Conservation (phyloP, 2,888 invertebrate genomes). For the Temnothorax unifasciatus region DNA sequence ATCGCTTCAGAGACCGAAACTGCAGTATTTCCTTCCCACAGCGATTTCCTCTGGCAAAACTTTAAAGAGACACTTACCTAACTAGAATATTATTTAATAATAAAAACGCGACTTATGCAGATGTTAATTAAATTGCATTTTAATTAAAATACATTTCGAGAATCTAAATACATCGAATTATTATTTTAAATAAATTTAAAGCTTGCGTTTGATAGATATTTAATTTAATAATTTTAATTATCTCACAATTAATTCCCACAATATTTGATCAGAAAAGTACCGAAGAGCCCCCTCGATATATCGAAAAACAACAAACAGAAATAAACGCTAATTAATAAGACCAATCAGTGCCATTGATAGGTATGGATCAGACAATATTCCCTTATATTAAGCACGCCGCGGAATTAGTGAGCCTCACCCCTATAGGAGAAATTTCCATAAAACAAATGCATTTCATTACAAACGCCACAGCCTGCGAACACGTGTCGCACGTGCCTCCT, state of each 20-base stretch:
- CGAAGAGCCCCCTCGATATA: not conserved
- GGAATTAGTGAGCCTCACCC: constrained; percentile 19
- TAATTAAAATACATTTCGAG: constrained; percentile 6
- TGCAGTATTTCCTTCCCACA: not conserved
- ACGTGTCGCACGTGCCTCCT: constrained; percentile 30
- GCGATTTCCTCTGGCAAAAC: not conserved
- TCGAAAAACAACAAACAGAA: constrained; percentile 17
- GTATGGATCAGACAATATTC: constrained; percentile 42
- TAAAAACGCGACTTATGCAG: not conserved
- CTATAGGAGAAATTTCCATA: constrained; percentile 25
- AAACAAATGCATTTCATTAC: constrained; percentile 8
- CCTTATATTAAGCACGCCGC: constrained; percentile 44
- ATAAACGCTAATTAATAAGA: constrained; percentile 61
- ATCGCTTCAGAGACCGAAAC: not conserved
- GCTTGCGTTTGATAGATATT: not conserved
- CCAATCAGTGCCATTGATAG: constrained; percentile 65
- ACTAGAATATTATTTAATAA: constrained; percentile 11
- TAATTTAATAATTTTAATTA: not conserved
- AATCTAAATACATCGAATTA: not conserved
- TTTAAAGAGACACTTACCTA: not conserved
- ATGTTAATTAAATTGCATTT: constrained; percentile 4
- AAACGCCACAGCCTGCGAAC: constrained; percentile 21
- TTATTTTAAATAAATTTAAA: constrained; percentile 3
- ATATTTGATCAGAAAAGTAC: constrained; percentile 1
- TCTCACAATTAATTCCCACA: not conserved